phyloP scores from a whole-genome alignment of 2,113 vertebrate species.

The Anoplopoma fimbria region DNA sequence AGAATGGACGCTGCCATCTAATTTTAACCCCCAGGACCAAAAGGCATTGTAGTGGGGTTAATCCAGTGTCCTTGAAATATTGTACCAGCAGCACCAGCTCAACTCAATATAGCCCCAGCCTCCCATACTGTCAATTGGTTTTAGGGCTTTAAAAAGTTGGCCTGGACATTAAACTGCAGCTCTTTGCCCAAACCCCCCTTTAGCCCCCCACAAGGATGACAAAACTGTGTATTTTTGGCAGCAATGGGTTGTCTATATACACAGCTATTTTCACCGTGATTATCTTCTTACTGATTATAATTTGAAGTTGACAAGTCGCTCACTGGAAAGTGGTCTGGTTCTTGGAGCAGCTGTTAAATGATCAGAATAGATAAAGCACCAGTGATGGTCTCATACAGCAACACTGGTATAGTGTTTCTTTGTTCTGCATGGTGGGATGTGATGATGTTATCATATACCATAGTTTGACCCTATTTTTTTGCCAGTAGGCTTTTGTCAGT shows the following conservation, averaged over 20 bases:
- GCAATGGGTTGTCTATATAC: slow-evolving; percentile 3
- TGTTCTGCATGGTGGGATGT: slow-evolving; percentile 2
- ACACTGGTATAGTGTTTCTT: slow-evolving; percentile 4
- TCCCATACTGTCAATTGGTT: slow-evolving; percentile 43
- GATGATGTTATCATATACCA: not conserved
- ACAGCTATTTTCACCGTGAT: slow-evolving; percentile 27
- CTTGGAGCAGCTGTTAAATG: slow-evolving; percentile 36
- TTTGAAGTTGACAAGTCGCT: slow-evolving; percentile 31
- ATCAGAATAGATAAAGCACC: not conserved
- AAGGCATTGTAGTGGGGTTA: slow-evolving; percentile 85
- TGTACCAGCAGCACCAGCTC: slow-evolving; percentile 48
- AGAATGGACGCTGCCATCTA: slow-evolving; percentile 90
- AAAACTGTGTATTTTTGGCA: slow-evolving; percentile 61
- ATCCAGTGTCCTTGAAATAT: slow-evolving; percentile 85
- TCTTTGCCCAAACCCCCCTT: slow-evolving; percentile 39
- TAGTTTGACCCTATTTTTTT: not conserved
- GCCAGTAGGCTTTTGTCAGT: not conserved
- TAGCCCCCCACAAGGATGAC: slow-evolving; percentile 39
- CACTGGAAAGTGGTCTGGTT: not conserved
- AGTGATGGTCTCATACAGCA: slow-evolving; percentile 4
- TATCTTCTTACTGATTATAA: slow-evolving; percentile 31
- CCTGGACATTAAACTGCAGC: slow-evolving; percentile 48
- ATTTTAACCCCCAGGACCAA: slow-evolving; percentile 89
- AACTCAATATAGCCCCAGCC: slow-evolving; percentile 65
- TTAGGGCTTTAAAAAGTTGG: slow-evolving; percentile 61